Conservation (phyloP, 2,113 vertebrate genomes). For the Hyperopisus bebe region DNA sequence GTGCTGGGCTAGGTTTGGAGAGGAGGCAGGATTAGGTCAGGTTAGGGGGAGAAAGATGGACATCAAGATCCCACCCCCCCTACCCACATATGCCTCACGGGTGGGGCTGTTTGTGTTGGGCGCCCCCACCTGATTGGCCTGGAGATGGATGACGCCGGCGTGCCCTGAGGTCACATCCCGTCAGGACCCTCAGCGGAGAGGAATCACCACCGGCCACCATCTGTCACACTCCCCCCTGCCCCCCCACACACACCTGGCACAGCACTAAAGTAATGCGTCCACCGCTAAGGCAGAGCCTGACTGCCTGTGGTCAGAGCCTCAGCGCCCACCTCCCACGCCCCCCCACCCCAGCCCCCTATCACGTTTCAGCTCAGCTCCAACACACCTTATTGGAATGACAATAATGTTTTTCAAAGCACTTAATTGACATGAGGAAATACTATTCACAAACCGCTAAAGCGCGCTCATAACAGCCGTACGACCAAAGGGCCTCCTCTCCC, state of each 20-base stretch:
- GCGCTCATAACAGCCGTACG: not conserved
- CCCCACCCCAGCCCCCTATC: not conserved
- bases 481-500: slow-evolving; percentile 8
- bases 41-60: not conserved
- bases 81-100: not conserved
- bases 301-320: slow-evolving; percentile 24
- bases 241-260: slow-evolving; percentile 17
- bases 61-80: not conserved
- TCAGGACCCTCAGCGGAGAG: slow-evolving; percentile 26
- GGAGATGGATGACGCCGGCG: slow-evolving; percentile 21
- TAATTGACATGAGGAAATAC: slow-evolving; percentile 19
- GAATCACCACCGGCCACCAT: slow-evolving; percentile 10
- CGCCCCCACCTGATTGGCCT: slow-evolving; percentile 34
- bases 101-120: slow-evolving; percentile 26
- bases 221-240: not conserved
- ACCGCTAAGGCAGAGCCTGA: slow-evolving; percentile 27
- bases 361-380: slow-evolving; percentile 16
- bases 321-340: slow-evolving; percentile 11
- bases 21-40: not conserved
- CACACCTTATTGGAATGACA: slow-evolving; percentile 24
- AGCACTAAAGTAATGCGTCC: slow-evolving; percentile 23
- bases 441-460: slow-evolving; percentile 20
- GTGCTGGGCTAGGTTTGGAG: not conserved
- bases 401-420: slow-evolving; percentile 5
- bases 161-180: slow-evolving; percentile 16